Conservation (phyloP, 2,797 vertebrate genomes). For the Poecilia velifera region DNA sequence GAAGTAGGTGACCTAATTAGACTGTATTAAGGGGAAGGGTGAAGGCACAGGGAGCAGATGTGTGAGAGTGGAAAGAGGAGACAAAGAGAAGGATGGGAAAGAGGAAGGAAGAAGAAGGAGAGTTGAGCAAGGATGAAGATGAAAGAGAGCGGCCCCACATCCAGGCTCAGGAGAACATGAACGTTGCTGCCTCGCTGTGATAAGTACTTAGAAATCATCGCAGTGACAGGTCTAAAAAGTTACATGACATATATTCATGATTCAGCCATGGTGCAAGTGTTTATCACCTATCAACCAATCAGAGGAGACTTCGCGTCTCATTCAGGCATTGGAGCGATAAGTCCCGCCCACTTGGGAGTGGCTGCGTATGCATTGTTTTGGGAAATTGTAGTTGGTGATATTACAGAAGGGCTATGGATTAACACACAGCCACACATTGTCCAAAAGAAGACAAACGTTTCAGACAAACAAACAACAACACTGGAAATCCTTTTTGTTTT, state of each 20-base stretch:
- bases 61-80: slow-evolving; percentile 15
- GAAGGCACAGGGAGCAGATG: slow-evolving; percentile 36
- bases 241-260: too few species aligned
- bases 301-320: too few species aligned
- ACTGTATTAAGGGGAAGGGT: not conserved
- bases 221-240: too few species aligned
- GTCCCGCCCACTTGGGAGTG: too few species aligned
- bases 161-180: slow-evolving; percentile 1
- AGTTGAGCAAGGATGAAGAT: slow-evolving; percentile 22
- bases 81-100: not conserved
- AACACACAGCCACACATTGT: not conserved
- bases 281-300: too few species aligned
- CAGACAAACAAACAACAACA: not conserved
- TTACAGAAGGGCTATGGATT: not conserved
- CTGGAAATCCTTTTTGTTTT: not conserved
- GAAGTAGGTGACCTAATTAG: slow-evolving; percentile 8
- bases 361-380: too few species aligned
- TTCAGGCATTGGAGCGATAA: too few species aligned
- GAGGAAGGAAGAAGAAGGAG: not conserved
- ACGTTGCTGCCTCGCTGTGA: not conserved
- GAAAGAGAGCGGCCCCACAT: slow-evolving; percentile 32
- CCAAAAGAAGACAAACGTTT: not conserved
- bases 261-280: too few species aligned
- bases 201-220: not conserved
- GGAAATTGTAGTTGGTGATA: too few species aligned